Evolutionary conservation across 2,888 invertebrate genomes (phyloP).

Genomic region (Neoitamus cyanurus): DNA sequence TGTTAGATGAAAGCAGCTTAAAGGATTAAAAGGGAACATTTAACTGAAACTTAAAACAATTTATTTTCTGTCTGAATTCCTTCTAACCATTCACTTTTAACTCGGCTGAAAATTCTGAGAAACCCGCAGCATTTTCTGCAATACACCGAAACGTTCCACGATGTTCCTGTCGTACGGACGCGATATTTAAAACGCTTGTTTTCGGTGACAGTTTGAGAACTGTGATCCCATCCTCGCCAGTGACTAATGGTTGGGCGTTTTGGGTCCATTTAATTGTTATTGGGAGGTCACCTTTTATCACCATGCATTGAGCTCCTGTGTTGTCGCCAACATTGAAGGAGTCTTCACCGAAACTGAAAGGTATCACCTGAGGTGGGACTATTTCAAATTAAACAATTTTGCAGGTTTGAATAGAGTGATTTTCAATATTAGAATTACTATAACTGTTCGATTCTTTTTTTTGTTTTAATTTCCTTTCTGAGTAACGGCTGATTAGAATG

Average conservation of each 20-base stretch:
- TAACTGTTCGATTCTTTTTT: neutral
- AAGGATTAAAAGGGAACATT: neutral
- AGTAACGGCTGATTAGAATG: neutral
- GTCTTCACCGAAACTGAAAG: conserved; percentile 78
- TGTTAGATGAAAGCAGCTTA: neutral
- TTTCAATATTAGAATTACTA: neutral
- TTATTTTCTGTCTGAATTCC: neutral
- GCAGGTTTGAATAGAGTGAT: neutral
- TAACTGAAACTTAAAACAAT: neutral
- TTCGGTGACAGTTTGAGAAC: conserved; percentile 71
- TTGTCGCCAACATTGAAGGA: conserved; percentile 78
- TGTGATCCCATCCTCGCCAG: conserved; percentile 68
- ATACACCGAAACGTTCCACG: conserved; percentile 81
- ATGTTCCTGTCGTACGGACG: conserved; percentile 74
- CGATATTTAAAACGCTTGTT: conserved; percentile 75
- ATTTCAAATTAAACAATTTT: neutral
- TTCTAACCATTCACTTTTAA: conserved; percentile 78
- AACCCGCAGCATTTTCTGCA: conserved; percentile 77
- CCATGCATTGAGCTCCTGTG: conserved; percentile 77
- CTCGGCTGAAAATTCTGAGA: conserved; percentile 73
- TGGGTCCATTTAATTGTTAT: conserved; percentile 79
- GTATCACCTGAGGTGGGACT: conserved; percentile 47
- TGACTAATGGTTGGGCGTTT: conserved; percentile 66
- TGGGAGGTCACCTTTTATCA: conserved; percentile 82
- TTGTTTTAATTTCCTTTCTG: neutral